These are phyloP conservation scores for Sinotaia quadrata DNA, from an alignment of 2,888 invertebrate species.

Conservation along the genomic window DNA sequence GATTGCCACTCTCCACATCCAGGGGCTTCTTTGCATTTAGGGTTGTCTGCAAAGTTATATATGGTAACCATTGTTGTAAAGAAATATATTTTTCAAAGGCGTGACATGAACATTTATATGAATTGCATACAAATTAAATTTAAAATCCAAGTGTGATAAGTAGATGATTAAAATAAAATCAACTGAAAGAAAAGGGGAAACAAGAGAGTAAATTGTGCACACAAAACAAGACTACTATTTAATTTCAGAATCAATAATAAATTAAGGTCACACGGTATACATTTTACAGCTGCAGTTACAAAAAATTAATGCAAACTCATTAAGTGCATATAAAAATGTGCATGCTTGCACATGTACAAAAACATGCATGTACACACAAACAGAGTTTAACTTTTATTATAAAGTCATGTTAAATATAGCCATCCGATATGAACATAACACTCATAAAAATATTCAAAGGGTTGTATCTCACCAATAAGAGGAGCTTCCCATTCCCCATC, in stretches of 20 bases:
- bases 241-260: too few relatives aligned
- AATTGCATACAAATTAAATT: neutral
- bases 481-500: slow-evolving; percentile 99
- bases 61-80: neutral
- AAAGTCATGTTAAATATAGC: too few relatives aligned
- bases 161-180: too few relatives aligned
- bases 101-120: neutral
- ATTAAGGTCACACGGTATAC: too few relatives aligned
- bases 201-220: too few relatives aligned
- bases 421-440: neutral
- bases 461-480: slow-evolving; percentile 76
- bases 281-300: too few relatives aligned
- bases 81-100: slow-evolving; percentile 70
- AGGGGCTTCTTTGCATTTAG: slow-evolving; percentile 82
- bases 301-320: too few relatives aligned
- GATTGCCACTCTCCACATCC: slow-evolving; percentile 95
- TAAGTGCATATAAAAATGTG: neutral
- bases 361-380: neutral
- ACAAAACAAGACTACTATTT: too few relatives aligned
- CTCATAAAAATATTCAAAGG: neutral
- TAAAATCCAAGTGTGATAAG: neutral
- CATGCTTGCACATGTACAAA: neutral
- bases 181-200: too few relatives aligned
- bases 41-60: slow-evolving; percentile 83
- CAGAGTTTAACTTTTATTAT: neutral